A percentile compares a stretch with the other conserved stretches of the same genome.
These are phyloP conservation scores for Pyrocephalus nanus DNA, from an alignment of 2,797 vertebrate species.

Conservation along the genomic window DNA sequence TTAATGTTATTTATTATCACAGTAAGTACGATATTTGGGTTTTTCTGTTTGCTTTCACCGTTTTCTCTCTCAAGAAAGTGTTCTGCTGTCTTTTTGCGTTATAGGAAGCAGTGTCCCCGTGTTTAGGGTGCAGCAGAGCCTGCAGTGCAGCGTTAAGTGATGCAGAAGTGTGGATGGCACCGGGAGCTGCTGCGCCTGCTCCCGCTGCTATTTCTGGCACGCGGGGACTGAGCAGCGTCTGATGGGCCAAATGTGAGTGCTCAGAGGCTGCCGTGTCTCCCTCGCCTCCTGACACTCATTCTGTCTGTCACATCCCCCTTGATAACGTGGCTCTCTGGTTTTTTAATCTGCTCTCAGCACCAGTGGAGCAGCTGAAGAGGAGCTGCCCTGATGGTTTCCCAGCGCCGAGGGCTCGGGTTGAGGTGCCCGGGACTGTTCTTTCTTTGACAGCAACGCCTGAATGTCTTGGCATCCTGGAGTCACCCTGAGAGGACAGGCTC, in stretches of 20 bases:
- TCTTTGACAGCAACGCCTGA: neutral
- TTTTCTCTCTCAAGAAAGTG: neutral
- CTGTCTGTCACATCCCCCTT: neutral
- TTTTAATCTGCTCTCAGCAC: neutral
- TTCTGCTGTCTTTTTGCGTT: neutral
- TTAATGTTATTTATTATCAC: fast-evolving
- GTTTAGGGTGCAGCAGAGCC: neutral
- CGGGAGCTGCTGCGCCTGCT: neutral
- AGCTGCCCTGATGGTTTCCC: neutral
- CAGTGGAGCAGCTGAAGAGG: neutral
- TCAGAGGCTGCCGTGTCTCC: neutral
- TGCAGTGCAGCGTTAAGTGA: neutral
- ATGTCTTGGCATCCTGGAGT: neutral
- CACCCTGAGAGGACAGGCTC: neutral
- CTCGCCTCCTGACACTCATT: neutral
- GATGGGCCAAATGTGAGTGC: conserved; percentile 10
- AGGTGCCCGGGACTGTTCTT: neutral
- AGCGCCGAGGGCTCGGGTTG: fast-evolving
- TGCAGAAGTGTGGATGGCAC: neutral
- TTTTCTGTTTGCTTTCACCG: neutral
- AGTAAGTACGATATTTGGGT: neutral
- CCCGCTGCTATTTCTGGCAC: conserved; percentile 15
- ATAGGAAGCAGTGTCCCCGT: neutral
- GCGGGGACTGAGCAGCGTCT: neutral
- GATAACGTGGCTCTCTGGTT: neutral